Conservation (phyloP, 2,797 vertebrate genomes). For the Amphiprion clarkii region DNA sequence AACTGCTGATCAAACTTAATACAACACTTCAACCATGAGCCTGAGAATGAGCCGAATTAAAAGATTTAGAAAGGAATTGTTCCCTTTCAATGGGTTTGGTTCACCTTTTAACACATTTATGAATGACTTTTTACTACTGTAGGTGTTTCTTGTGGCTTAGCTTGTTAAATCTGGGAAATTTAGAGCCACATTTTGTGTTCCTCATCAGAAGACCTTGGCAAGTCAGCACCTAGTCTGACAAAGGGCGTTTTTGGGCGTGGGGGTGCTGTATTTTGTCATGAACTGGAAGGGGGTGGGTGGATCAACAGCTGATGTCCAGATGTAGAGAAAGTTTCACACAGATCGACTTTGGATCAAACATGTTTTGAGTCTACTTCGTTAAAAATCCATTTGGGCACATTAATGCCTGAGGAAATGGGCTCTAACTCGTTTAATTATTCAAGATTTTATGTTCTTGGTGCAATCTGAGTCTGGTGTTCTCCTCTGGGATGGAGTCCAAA, state of each 20-base stretch:
- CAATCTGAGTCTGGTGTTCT: slow-evolving; percentile 42
- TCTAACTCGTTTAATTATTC: slow-evolving; percentile 39
- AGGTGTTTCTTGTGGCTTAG: slow-evolving; percentile 9
- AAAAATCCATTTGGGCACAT: slow-evolving; percentile 28
- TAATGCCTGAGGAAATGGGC: slow-evolving; percentile 35
- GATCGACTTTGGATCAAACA: slow-evolving; percentile 16
- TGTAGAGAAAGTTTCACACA: slow-evolving; percentile 59
- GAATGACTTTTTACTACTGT: background rate
- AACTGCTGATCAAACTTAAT: background rate
- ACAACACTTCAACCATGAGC: background rate
- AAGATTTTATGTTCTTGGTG: slow-evolving; percentile 26
- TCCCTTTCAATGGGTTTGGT: background rate
- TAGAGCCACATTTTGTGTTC: background rate
- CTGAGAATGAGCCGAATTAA: background rate
- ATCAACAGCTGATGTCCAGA: slow-evolving; percentile 77
- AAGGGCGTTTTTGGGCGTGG: slow-evolving; percentile 66
- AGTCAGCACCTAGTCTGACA: slow-evolving; percentile 51
- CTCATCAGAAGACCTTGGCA: slow-evolving; percentile 29
- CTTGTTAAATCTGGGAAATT: background rate
- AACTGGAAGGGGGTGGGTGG: slow-evolving; percentile 54
- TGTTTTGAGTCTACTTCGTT: slow-evolving; percentile 26
- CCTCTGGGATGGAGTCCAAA: slow-evolving; percentile 57
- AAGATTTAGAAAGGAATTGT: background rate
- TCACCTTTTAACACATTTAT: background rate
- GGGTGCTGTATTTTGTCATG: slow-evolving; percentile 60